A percentile compares a stretch with the other conserved stretches of the same genome.
phyloP scores from a whole-genome alignment of 2,888 invertebrate species.

The Metalampra italica region DNA sequence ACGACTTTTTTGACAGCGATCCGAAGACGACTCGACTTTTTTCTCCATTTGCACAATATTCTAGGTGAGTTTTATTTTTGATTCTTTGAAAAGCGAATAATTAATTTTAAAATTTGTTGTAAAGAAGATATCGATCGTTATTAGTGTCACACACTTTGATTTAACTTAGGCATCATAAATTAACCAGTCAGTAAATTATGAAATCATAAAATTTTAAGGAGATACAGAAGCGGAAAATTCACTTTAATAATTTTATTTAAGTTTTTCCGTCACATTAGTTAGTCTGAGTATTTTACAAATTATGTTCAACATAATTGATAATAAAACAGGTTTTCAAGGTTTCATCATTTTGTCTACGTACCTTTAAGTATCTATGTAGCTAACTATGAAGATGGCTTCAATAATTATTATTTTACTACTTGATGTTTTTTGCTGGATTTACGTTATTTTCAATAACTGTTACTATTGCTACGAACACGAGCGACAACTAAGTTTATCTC shows the following conservation, averaged over 20 bases:
- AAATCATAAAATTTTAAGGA: too few relatives aligned
- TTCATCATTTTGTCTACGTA: conserved; percentile 5
- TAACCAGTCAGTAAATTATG: too few relatives aligned
- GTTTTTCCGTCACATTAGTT: too few relatives aligned
- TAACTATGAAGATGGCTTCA: not conserved
- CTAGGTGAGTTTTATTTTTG: not conserved
- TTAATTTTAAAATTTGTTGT: too few relatives aligned
- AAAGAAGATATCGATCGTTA: too few relatives aligned
- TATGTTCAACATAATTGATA: not conserved
- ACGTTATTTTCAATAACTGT: too few relatives aligned
- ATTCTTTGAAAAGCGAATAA: not conserved
- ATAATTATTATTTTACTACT: not conserved
- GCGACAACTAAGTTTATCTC: not conserved
- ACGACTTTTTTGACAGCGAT: conserved; percentile 31
- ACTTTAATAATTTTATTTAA: too few relatives aligned
- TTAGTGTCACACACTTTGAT: too few relatives aligned
- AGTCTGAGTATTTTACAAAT: not conserved
- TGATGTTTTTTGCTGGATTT: not conserved
- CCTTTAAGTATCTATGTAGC: not conserved
- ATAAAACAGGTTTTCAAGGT: conserved; percentile 19
- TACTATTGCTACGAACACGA: too few relatives aligned
- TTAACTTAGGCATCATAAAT: too few relatives aligned
- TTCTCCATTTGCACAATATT: conserved; percentile 2
- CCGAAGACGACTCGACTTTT: conserved; percentile 30
- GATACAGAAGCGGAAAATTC: too few relatives aligned